Conservation (phyloP, 2,113 vertebrate species). For the Pseudonaja textilis region DNA sequence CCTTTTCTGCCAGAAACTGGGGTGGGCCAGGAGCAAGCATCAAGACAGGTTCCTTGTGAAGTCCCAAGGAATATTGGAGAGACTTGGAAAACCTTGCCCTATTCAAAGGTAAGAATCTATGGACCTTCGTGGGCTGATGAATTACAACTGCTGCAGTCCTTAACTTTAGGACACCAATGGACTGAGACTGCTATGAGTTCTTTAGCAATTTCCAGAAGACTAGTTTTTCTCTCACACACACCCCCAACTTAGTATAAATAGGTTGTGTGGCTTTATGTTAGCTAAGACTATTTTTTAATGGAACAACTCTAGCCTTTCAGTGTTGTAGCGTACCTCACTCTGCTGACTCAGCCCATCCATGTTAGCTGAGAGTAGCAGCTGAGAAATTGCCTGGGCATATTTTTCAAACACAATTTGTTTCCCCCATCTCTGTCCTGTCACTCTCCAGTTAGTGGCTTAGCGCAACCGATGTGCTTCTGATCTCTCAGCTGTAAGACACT, state of each 20-base stretch:
- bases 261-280: neutral
- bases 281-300: neutral
- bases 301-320: neutral
- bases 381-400: constrained; percentile 1
- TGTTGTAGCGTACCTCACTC: neutral
- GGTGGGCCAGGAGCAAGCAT: neutral
- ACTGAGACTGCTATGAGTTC: neutral
- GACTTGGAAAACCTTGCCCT: neutral
- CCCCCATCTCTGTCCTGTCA: accelerated
- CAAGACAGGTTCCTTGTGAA: neutral
- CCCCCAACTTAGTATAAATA: neutral
- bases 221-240: neutral
- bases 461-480: neutral
- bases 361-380: neutral
- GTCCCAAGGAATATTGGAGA: neutral
- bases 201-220: neutral
- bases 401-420: neutral
- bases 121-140: neutral
- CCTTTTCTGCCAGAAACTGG: no score
- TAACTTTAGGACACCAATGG: neutral
- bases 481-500: neutral
- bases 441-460: constrained; percentile 23
- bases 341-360: neutral
- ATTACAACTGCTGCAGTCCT: neutral
- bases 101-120: neutral